Conservation (phyloP, 2,797 vertebrate species). For the Poeciliopsis gracilis region DNA sequence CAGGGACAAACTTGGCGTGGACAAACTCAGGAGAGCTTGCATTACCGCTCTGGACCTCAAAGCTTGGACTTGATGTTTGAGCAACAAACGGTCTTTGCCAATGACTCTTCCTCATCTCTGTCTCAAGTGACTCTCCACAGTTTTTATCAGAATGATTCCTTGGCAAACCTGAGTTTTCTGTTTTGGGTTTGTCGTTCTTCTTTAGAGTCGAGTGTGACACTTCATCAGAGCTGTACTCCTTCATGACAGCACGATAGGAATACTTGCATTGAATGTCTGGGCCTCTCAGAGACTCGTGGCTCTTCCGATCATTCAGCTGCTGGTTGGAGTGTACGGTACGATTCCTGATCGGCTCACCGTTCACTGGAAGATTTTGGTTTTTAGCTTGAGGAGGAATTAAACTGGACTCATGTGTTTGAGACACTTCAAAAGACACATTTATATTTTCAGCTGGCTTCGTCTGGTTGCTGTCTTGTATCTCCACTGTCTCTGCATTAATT, state of each 20-base stretch:
- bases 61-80: conserved; percentile 51
- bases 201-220: conserved; percentile 44
- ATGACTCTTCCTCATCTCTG: conserved; percentile 47
- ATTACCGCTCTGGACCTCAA: conserved; percentile 47
- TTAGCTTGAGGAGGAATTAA: conserved; percentile 28
- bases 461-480: conserved; percentile 40
- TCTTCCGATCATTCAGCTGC: conserved; percentile 44
- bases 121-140: conserved; percentile 21
- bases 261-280: conserved; percentile 49
- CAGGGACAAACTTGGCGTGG: conserved; percentile 82
- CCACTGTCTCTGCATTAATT: conserved; percentile 55
- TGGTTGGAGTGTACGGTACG: conserved; percentile 49
- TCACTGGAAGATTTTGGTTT: conserved; percentile 34
- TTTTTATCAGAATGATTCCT: conserved; percentile 49
- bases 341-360: conserved; percentile 52
- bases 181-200: conserved; percentile 44
- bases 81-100: conserved; percentile 56
- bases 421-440: conserved; percentile 37
- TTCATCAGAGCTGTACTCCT: conserved; percentile 63
- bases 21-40: conserved; percentile 75
- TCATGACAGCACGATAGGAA: conserved; percentile 54
- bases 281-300: conserved; percentile 32
- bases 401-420: conserved; percentile 34
- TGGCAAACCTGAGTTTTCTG: conserved; percentile 29
- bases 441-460: conserved; percentile 53